Conservation (phyloP, 2,797 vertebrate species). For the Darevskia mixta region DNA sequence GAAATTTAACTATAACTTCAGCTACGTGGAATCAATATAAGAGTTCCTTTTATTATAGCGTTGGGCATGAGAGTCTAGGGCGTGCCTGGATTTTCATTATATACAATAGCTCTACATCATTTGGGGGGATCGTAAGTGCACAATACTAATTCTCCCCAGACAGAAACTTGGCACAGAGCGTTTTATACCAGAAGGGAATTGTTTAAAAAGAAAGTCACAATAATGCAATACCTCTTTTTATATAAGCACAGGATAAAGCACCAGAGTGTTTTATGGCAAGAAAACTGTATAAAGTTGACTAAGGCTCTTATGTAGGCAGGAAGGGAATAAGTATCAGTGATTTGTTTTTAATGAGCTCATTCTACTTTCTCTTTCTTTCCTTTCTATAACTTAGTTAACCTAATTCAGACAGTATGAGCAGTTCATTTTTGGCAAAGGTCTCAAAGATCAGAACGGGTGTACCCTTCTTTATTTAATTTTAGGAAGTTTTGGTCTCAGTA, state of each 20-base stretch:
- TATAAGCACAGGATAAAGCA: conserved; percentile 25
- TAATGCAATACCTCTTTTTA: conserved; percentile 4
- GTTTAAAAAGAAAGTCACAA: conserved; percentile 33
- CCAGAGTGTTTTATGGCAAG: conserved; percentile 16
- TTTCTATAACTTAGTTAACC: conserved; percentile 29
- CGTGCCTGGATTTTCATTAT: conserved; percentile 27
- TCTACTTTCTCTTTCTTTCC: conserved; percentile 32
- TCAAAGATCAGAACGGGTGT: neutral
- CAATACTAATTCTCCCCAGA: conserved; percentile 17
- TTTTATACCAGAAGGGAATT: conserved; percentile 19
- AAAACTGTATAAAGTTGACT: neutral
- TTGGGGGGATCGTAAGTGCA: conserved; percentile 26
- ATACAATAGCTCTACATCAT: conserved; percentile 18
- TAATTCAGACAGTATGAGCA: conserved; percentile 36
- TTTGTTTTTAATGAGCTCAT: conserved; percentile 47
- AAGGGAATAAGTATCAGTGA: conserved; percentile 21
- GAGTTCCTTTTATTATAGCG: conserved; percentile 30
- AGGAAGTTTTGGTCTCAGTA: conserved; percentile 20
- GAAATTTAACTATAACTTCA: conserved; percentile 9
- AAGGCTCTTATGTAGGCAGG: conserved; percentile 22
- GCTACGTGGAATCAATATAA: conserved; percentile 26
- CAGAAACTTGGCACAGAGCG: conserved; percentile 19
- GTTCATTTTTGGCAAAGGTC: conserved; percentile 16
- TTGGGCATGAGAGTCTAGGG: conserved; percentile 26
- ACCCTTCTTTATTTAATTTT: conserved; percentile 35